Evolutionary conservation across 2,888 invertebrate genomes (phyloP).

Genomic region (Agriotes lineatus): DNA sequence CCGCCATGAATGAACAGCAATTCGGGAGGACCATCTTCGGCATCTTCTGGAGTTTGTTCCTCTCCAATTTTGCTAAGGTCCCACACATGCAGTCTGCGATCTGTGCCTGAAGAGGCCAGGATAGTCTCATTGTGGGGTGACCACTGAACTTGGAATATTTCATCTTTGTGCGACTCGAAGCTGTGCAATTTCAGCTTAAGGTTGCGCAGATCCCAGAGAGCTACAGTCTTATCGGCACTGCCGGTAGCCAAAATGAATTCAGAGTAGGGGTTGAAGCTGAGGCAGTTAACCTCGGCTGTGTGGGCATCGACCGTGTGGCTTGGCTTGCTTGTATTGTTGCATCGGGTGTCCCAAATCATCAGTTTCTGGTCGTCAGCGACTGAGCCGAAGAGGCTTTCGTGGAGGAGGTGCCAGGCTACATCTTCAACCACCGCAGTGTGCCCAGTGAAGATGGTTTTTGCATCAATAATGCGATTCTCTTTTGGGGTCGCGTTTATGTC

Average conservation of each 20-base stretch:
- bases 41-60: conserved; percentile 97
- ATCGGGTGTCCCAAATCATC: conserved; percentile 99
- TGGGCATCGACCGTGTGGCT: conserved; percentile 99
- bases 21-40: conserved; percentile 98
- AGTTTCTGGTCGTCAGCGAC: conserved; percentile 99
- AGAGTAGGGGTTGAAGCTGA: conserved; percentile 99
- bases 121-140: conserved; percentile 99
- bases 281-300: conserved; percentile 98
- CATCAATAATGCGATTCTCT: conserved; percentile 95
- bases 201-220: conserved; percentile 98
- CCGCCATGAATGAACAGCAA: conserved; percentile 97
- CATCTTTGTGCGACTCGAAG: conserved; percentile 99
- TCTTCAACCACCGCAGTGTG: conserved; percentile 99
- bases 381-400: conserved; percentile 98
- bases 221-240: conserved; percentile 97
- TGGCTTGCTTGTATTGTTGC: conserved; percentile 96
- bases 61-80: conserved; percentile 99
- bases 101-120: conserved; percentile 97
- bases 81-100: conserved; percentile 97
- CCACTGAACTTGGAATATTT: conserved; percentile 99
- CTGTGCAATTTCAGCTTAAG: conserved; percentile 97
- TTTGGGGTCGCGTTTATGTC: conserved; percentile 97
- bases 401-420: conserved; percentile 98
- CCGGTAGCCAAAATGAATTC: conserved; percentile 99
- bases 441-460: conserved; percentile 96